Base-by-base conservation (phyloP, 2,888 invertebrate species). In the Ephialtes manifestator region DNA sequence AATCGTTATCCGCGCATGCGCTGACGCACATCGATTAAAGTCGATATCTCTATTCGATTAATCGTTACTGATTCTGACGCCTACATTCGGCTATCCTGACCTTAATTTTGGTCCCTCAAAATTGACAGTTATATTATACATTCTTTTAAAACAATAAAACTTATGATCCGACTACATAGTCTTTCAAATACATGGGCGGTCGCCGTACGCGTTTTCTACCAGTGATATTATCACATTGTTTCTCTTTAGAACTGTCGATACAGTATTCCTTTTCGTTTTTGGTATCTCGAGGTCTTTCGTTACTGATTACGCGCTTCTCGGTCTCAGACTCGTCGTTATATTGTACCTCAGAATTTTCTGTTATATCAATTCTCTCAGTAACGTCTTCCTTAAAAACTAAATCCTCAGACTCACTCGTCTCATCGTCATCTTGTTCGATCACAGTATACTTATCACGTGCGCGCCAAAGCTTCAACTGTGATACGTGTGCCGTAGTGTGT, bases 91-190 rank as follows among this genome's bases (percentile, higher is more conserved):
- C 71, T 39, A 39, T 71, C 71, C 71, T 71, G 71, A 31, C 8
- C 35, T 7, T 31, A 71, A 31, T 71, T 71, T 71, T 71, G 71
- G 53, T 28, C 53, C 20, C 71, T 71, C 71, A 71, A 71, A 71
- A 55, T 71, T 31, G 31, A n/a, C 28, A 11, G n/a, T n/a, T 43
- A 7, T 10, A 13, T n/a, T n/a, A n/a, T n/a, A n/a, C n/a, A n/a
- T n/a, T n/a, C n/a, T n/a, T n/a, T n/a, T n/a, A n/a, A n/a, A n/a
- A 31, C n/a, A 31, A 31, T 4, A 31, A 31, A 31, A 31, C 31
- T 31, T 11, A 28, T 5, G 35, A 48, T 70, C 18, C 8, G 2
- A 10, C 10, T 43, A 13, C 31, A 53, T 70, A 70, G 35, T 70
- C 70, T n/a, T n/a, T 28, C 11, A 70, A 11, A 35, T 70, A 70